Conservation (phyloP, 2,888 invertebrate species). For the Hirtodrosophila histrioides region DNA sequence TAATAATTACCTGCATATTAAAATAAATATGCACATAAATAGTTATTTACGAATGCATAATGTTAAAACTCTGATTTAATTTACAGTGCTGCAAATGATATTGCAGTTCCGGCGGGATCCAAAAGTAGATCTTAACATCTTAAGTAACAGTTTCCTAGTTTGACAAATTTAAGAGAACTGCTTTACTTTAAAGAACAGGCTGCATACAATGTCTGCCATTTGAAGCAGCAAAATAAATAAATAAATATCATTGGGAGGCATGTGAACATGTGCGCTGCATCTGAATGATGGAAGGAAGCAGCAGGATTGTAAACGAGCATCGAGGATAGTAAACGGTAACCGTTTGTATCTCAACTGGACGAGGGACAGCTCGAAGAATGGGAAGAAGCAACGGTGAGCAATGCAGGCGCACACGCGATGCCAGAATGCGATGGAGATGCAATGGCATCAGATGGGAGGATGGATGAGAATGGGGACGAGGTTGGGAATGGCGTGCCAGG, state of each 20-base stretch:
- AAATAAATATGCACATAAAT: too few species aligned
- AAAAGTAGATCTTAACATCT: neutral
- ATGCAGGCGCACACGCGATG: conserved; percentile 19
- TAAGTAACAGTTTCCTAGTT: neutral
- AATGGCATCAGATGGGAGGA: neutral
- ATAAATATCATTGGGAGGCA: conserved; percentile 53
- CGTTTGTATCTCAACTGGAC: conserved; percentile 54
- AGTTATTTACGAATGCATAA: too few species aligned
- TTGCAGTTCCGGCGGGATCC: too few species aligned
- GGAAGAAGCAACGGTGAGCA: conserved; percentile 1
- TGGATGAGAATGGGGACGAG: conserved; percentile 2
- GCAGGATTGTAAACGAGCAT: conserved; percentile 36
- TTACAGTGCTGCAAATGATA: too few species aligned
- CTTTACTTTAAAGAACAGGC: conserved; percentile 16
- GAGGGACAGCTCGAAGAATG: neutral
- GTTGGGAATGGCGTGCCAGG: conserved; percentile 50
- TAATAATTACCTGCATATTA: too few species aligned
- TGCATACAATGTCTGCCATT: conserved; percentile 20
- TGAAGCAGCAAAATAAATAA: conserved; percentile 55
- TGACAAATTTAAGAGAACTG: conserved; percentile 16
- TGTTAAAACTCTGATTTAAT: too few species aligned
- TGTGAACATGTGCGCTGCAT: conserved; percentile 33
- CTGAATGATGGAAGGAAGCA: conserved; percentile 32
- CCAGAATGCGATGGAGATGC: conserved; percentile 17
- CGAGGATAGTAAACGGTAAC: conserved; percentile 55